These are phyloP conservation scores for Lacerta bilineata DNA, from an alignment of 2,797 vertebrate species.

Conservation along the genomic window DNA sequence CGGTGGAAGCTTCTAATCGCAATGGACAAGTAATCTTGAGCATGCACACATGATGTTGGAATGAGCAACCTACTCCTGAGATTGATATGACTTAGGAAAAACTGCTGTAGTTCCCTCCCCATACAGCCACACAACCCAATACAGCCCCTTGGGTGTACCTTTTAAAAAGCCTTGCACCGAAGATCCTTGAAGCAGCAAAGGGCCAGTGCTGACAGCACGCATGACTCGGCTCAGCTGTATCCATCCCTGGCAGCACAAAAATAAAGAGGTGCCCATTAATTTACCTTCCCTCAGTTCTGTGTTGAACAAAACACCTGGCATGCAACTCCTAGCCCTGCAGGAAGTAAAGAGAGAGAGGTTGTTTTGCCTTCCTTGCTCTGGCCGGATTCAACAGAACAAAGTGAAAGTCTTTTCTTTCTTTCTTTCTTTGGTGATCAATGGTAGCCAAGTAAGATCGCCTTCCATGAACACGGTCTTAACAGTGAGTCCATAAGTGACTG, in stretches of 20 bases:
- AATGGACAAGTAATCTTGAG: neutral
- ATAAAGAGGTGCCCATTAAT: neutral
- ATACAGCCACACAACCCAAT: too few relatives aligned
- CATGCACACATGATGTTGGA: neutral
- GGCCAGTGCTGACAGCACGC: neutral
- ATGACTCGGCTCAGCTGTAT: too few relatives aligned
- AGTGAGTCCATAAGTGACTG: too few relatives aligned
- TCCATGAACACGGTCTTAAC: too few relatives aligned
- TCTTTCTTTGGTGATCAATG: too few relatives aligned
- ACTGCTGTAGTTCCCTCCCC: too few relatives aligned
- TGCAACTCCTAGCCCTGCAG: neutral
- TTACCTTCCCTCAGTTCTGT: neutral
- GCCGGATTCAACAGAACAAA: neutral
- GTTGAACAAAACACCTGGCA: neutral
- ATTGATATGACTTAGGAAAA: neutral
- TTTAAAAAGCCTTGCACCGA: neutral
- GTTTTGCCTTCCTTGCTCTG: neutral
- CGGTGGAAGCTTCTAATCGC: neutral
- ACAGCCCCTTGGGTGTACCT: neutral
- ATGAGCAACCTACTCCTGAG: neutral
- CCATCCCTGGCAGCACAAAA: neutral
- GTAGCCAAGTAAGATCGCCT: too few relatives aligned
- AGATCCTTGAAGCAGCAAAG: neutral
- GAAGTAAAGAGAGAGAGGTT: neutral
- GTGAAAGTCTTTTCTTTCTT: neutral